Base-by-base conservation (phyloP, 2,888 invertebrate genomes). In the Synergus itoensis region DNA sequence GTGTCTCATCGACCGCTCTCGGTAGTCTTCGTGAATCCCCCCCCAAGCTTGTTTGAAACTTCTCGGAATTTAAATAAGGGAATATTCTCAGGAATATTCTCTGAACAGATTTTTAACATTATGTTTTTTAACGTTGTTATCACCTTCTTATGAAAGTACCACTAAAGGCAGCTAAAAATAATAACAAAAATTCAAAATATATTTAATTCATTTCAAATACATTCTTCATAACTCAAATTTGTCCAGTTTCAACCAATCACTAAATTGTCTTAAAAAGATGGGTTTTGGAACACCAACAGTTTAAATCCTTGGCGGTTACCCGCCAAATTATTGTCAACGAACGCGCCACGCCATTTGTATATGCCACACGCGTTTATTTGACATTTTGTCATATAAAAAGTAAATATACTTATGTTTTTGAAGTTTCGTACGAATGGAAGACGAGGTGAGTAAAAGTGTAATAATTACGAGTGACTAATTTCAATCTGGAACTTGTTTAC, bases 1-100 rank as follows among this genome's bases (percentile, higher is more conserved):
- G 73, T 48, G 80, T 64, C 62, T 57, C 79, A 79, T 84, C 83
- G 84, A 81, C 41, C 40, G 69, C 41, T 36, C 77, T 84, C 85
- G 84, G 77, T 53, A 64, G 45, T 28, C 63, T 86, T 86, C 85
- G 86, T 78, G 77, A 73, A 48, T 48, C 53, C 8, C 36, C 3
- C 60, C 18, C 60, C 18, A 12, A 28, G 3, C 28, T 28, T 28
- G 3, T 28, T 28, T 28, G 3, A 3, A 28, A 28, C 28, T 28
- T 28, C 28, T 28, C 28, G 28, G 3, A 28, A 28, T 28, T 28
- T 28, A 28, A 28, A 28, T 28, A 28, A 0, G 3, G 28, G 3
- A 28, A 28, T 28, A 28, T 28, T 28, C 3, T 28, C 28, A 28
- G 36, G 7, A 36, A 36, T 36, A 36, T 36, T 36, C 36, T 36